phyloP scores from a whole-genome alignment of 2,888 invertebrate genomes.

The Lepas anatifera region DNA sequence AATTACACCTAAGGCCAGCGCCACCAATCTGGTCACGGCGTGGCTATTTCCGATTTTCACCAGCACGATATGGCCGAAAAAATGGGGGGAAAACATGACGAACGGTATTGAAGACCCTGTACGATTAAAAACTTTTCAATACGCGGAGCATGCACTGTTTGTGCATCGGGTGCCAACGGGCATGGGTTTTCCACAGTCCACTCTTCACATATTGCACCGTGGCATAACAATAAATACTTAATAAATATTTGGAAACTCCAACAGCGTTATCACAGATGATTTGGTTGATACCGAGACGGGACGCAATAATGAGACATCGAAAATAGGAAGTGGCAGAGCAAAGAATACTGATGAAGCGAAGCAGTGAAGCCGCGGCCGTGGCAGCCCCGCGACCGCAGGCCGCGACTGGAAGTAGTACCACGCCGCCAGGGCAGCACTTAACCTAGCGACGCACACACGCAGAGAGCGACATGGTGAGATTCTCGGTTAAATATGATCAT shows the following conservation, averaged over 20 bases:
- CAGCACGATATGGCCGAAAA: not conserved
- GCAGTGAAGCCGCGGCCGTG: not conserved
- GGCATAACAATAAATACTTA: conserved; percentile 7
- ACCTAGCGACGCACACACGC: not conserved
- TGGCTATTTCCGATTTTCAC: no score
- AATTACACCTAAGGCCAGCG: not conserved
- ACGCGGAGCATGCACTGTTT: not conserved
- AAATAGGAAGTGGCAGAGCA: not conserved
- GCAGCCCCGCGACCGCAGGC: not conserved
- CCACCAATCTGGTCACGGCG: no score
- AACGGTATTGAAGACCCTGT: no score
- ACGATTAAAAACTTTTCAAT: not conserved
- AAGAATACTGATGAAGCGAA: conserved; percentile 5
- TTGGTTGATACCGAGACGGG: not conserved
- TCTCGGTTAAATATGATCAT: not conserved
- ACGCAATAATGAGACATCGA: not conserved
- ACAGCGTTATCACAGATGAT: conserved; percentile 11
- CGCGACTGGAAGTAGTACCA: not conserved
- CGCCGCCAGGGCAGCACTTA: not conserved
- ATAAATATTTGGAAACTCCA: conserved; percentile 9
- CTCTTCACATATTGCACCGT: not conserved
- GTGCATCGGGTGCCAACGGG: not conserved
- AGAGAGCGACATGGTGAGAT: not conserved
- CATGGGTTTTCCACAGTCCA: not conserved
- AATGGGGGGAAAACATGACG: no score